Percentiles rank a stretch among this genome's conserved stretches.
Evolutionary conservation across 2,797 vertebrate genomes (phyloP).

Genomic region (Selene dorsalis): DNA sequence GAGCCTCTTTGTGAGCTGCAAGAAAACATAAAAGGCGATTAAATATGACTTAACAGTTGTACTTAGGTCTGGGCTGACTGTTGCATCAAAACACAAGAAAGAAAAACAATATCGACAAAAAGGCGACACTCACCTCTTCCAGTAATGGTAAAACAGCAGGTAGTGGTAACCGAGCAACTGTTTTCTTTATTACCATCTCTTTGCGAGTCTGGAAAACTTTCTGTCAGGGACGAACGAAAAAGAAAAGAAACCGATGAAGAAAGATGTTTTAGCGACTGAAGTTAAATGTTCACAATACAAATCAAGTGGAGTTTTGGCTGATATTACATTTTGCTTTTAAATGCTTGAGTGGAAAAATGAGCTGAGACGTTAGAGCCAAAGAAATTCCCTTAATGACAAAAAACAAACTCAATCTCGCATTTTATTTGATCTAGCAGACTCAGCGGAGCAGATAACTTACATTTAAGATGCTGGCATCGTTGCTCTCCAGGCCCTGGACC

Average conservation of each 20-base stretch:
- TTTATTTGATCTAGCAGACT: background rate
- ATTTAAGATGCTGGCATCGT: conserved; percentile 90
- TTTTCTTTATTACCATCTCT: conserved; percentile 91
- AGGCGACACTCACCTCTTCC: conserved; percentile 86
- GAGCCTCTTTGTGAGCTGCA: conserved; percentile 91
- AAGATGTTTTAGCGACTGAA: background rate
- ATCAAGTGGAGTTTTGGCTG: background rate
- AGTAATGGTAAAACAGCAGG: conserved; percentile 92
- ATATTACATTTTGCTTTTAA: background rate
- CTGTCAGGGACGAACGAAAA: conserved; percentile 75
- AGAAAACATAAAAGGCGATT: conserved; percentile 12
- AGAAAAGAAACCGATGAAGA: background rate
- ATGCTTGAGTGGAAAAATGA: background rate
- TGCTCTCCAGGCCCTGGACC: conserved; percentile 96
- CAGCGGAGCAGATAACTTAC: conserved; percentile 81
- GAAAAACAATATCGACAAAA: background rate
- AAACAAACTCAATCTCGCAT: background rate
- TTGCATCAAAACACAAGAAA: background rate
- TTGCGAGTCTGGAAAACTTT: conserved; percentile 95
- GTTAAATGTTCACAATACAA: background rate
- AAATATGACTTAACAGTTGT: background rate
- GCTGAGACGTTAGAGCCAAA: background rate
- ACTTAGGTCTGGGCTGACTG: background rate
- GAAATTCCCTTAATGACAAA: background rate
- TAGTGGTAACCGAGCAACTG: conserved; percentile 93